Evolutionary conservation across 2,797 vertebrate genomes (phyloP), one percentile per base, ranked within the genome.

Genomic region (Lithobates sylvaticus): DNA sequence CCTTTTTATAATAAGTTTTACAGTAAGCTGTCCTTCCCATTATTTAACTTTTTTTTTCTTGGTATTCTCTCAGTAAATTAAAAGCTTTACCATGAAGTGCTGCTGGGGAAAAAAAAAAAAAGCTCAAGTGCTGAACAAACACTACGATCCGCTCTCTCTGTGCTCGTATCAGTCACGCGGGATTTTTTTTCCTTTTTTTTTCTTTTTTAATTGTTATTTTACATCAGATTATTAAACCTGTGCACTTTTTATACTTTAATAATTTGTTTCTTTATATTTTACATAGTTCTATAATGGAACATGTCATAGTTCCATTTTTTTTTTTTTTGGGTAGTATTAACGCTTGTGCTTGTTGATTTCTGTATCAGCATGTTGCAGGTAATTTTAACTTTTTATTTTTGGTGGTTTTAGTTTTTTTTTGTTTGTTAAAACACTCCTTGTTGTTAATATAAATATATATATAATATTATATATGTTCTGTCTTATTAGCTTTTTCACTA

Each of bases 211-310:
- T 91, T 90, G 90, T 91, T 64, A 73, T 44, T 71, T 81, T 82
- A 73, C 70, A 73, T 84, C 90, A 82, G 89, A 90, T 93, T 91
- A 82, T 94, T 92, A 95, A 94, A 96, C 93, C 94, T 95, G 96
- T 97, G 97, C 97, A 98, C 97, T 98, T 99, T 98, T 93, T 94
- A 96, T 95, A 95, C 94, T 96, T 95, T 93, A 94, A 88, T 96
- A 95, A 96, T 94, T 92, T 88, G 91, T 94, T 92, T 93, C 92
- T 92, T 91, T 90, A 94, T 95, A 96, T 93, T 90, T 91, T 87
- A 92, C 90, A 85, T 94, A 95, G 95, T 95, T 93, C 93, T 92
- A 89, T 93, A 93, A 95, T 92, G 93, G 94, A 94, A 69, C 89
- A 94, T 91, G 91, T 92, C 91, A 89, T 93, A 94, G 93, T 95